These are phyloP conservation scores for Platycnemis pennipes DNA, from an alignment of 2,888 invertebrate species.

Conservation along the genomic window DNA sequence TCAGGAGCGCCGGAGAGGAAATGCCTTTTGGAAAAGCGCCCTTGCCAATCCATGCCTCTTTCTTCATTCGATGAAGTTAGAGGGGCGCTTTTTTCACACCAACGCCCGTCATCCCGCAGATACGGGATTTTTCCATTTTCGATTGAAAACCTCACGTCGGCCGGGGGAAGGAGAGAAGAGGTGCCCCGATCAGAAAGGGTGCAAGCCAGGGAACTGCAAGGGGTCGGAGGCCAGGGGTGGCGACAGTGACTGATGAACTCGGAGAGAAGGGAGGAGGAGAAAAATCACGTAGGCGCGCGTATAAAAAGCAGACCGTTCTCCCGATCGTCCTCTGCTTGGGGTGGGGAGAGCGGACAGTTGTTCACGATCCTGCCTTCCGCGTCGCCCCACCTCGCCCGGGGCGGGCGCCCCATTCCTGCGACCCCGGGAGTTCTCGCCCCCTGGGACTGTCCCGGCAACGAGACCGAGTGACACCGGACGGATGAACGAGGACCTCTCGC, in stretches of 20 bases:
- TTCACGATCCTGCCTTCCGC: too few relatives aligned
- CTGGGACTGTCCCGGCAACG: not conserved
- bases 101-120: not conserved
- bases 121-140: constrained; percentile 2
- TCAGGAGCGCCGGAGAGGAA: not conserved
- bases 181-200: not conserved
- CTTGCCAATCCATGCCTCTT: not conserved
- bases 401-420: not conserved
- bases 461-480: not conserved
- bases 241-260: constrained; percentile 24
- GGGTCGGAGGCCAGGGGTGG: not conserved
- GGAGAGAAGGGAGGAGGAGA: not conserved
- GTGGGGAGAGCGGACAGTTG: not conserved
- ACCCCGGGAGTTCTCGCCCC: not conserved
- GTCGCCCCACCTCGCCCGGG: not conserved
- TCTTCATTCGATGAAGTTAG: not conserved
- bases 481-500: not conserved
- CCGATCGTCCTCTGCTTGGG: not conserved
- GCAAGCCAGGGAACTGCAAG: not conserved
- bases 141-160: not conserved
- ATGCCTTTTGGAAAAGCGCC: not conserved
- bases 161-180: not conserved
- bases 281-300: not conserved
- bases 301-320: not conserved
- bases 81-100: not conserved